phyloP scores from a whole-genome alignment of 1,140 invertebrate genomes.

The Aphaenogaster ashmeadi region DNA sequence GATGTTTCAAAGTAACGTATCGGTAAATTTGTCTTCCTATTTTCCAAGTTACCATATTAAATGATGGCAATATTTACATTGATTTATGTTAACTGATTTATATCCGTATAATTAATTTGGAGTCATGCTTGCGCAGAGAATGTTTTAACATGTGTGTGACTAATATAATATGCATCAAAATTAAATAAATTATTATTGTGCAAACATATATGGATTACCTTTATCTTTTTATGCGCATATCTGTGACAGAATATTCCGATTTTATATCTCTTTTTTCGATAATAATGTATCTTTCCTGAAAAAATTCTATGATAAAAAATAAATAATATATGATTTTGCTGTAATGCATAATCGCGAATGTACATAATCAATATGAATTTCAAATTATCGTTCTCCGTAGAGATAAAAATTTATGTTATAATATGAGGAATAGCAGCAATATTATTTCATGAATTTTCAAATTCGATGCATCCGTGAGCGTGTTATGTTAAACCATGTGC shows the following conservation, averaged over 20 bases:
- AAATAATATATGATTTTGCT: background rate
- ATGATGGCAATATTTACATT: background rate
- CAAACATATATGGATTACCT: background rate
- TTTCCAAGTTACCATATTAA: background rate
- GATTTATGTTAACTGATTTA: background rate
- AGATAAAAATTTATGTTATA: conserved; percentile 18
- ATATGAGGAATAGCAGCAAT: background rate
- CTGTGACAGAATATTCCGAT: background rate
- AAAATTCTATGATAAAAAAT: background rate
- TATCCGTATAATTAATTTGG: background rate
- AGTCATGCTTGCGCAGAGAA: background rate
- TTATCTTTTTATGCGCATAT: background rate
- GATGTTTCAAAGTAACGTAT: background rate
- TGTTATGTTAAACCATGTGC: conserved; percentile 15
- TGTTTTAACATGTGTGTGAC: background rate
- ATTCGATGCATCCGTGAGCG: conserved; percentile 18
- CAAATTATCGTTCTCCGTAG: background rate
- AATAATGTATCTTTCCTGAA: background rate
- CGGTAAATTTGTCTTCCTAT: background rate
- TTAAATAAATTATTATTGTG: background rate
- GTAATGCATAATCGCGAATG: background rate
- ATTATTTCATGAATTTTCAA: conserved; percentile 43
- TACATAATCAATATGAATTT: background rate
- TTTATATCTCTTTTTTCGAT: background rate
- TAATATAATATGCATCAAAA: background rate